phyloP scores from a whole-genome alignment of 2,113 vertebrate species.

The Diglossa brunneiventris region DNA sequence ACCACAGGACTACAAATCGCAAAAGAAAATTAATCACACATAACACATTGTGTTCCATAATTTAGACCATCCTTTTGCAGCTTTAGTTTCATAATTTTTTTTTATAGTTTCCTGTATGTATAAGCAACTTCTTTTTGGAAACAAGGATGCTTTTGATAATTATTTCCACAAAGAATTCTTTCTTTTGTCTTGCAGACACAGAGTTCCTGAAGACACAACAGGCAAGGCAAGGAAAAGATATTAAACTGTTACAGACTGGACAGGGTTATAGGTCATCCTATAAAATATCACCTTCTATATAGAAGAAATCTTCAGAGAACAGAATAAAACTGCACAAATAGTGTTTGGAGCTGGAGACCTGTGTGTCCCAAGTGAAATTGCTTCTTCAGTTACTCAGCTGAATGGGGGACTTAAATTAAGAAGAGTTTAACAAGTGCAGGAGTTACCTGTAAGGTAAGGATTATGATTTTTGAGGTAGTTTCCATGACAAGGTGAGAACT shows the following conservation, averaged over 20 bases:
- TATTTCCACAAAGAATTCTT: not conserved
- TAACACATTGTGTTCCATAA: not conserved
- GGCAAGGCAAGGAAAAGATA: not conserved
- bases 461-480: not conserved
- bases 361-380: not conserved
- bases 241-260: not conserved
- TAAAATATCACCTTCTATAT: not conserved
- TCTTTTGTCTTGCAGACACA: not conserved
- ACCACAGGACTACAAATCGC: not conserved
- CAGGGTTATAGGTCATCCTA: not conserved
- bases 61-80: not conserved
- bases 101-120: not conserved
- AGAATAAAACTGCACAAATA: not conserved
- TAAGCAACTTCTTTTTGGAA: not conserved
- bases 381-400: not conserved
- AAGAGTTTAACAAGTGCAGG: not conserved
- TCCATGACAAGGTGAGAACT: not conserved
- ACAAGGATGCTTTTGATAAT: not conserved
- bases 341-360: not conserved
- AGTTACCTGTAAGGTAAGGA: not conserved
- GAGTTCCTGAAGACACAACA: not conserved
- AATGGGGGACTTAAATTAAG: not conserved
- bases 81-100: not conserved
- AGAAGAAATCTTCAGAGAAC: not conserved
- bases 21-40: not conserved